A percentile compares a stretch with the other conserved stretches of the same genome.
Conservation (phyloP, 2,113 vertebrate species). For the Sciurus niger region DNA sequence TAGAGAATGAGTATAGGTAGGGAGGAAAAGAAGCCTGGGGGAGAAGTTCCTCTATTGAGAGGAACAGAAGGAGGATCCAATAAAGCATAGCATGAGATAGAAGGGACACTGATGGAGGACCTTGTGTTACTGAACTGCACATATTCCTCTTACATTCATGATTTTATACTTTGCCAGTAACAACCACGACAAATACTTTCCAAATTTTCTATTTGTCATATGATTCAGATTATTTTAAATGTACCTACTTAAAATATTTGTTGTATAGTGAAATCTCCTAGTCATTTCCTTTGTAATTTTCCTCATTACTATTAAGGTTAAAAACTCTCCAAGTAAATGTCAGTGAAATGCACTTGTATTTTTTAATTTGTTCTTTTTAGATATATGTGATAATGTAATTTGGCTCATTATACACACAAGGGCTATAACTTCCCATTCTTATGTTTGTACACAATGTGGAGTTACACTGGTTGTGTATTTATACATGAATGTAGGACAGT, state of each 20-base stretch:
- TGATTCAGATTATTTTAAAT: conserved; percentile 24
- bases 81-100: neutral
- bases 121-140: neutral
- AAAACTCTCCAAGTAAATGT: neutral
- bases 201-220: conserved; percentile 37
- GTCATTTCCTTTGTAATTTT: neutral
- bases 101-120: neutral
- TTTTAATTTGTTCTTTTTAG: neutral
- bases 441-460: too few species aligned
- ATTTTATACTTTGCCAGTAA: neutral
- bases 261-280: neutral
- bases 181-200: neutral
- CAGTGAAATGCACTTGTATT: neutral
- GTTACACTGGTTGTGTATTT: too few species aligned
- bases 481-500: too few species aligned
- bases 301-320: neutral
- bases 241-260: conserved; percentile 5
- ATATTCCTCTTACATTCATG: neutral
- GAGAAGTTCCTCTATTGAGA: neutral
- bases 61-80: neutral
- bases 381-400: too few species aligned
- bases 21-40: neutral
- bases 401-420: too few species aligned
- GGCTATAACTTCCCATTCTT: too few species aligned
- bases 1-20: neutral